Evolutionary conservation across 2,113 vertebrate genomes (phyloP).

Genomic region (Litocranius walleri): DNA sequence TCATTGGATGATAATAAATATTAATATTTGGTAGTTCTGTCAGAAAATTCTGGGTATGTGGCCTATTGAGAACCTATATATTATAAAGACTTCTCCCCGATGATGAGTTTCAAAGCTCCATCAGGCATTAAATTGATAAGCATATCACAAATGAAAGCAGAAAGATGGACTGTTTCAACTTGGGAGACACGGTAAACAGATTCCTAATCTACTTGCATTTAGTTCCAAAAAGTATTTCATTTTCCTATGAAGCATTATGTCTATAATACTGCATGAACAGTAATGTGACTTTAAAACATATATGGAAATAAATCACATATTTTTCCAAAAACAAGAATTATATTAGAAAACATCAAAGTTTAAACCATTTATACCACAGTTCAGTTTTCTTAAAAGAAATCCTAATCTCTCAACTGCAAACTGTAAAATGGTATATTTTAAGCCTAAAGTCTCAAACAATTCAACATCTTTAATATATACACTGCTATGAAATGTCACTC

Average conservation of each 20-base stretch:
- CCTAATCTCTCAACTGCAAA: neutral
- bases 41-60: neutral
- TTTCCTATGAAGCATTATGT: neutral
- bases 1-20: neutral
- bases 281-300: neutral
- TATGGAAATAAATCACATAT: neutral
- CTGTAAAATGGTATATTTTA: neutral
- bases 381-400: neutral
- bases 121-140: neutral
- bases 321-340: neutral
- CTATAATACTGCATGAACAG: neutral
- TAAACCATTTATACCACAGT: conserved; percentile 2
- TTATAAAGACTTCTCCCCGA: neutral
- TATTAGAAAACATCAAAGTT: neutral
- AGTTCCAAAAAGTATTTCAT: neutral
- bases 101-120: neutral
- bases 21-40: neutral
- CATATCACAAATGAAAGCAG: conserved; percentile 6
- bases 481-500: neutral
- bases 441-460: neutral
- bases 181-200: neutral
- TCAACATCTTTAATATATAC: neutral
- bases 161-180: neutral
- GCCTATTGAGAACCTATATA: neutral
- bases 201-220: neutral